Evolutionary conservation across 2,888 invertebrate genomes (phyloP).

Genomic region (Drepana falcataria): DNA sequence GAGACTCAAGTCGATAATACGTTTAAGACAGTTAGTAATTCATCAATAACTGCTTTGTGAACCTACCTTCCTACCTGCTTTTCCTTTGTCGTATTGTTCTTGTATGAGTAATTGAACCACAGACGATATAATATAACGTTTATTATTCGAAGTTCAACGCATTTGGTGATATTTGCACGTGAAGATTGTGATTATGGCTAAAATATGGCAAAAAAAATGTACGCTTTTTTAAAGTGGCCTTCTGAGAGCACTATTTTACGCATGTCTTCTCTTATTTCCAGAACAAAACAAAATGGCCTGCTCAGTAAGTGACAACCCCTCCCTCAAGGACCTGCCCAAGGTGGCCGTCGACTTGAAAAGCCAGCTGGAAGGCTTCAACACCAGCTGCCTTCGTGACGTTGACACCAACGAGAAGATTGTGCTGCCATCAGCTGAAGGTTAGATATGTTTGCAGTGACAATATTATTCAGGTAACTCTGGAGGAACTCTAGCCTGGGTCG

Average conservation of each 20-base stretch:
- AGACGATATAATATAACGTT: no score
- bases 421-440: constrained; percentile 96
- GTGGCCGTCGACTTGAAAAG: constrained; percentile 93
- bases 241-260: not conserved
- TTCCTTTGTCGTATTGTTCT: no score
- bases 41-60: no score
- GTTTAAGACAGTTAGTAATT: no score
- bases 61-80: no score
- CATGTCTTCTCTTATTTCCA: constrained; percentile 22
- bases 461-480: not conserved
- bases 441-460: constrained; percentile 2
- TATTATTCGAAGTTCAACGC: no score
- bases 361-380: constrained; percentile 94
- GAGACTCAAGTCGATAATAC: no score
- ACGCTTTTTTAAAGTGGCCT: not conserved
- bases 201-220: no score
- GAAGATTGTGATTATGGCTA: no score
- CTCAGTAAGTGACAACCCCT: constrained; percentile 82
- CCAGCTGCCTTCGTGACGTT: constrained; percentile 91
- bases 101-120: no score
- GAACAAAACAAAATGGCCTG: constrained; percentile 70
- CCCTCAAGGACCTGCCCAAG: constrained; percentile 94
- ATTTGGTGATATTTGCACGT: no score
- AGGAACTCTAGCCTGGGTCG: no score
- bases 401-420: constrained; percentile 95